phyloP scores from a whole-genome alignment of 2,888 invertebrate species.

The Chymomyza procnemis region DNA sequence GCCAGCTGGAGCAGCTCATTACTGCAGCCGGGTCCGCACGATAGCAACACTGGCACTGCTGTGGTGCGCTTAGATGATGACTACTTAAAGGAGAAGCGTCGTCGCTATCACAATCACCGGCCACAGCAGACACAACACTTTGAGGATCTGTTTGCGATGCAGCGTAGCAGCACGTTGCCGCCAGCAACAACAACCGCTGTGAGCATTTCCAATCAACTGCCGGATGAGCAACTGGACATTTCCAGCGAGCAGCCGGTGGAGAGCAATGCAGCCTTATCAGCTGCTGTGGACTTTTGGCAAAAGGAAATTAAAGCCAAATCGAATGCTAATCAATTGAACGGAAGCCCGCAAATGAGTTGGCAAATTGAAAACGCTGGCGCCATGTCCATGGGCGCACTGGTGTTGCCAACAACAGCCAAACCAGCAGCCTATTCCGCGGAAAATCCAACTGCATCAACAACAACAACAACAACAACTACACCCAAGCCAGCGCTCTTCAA shows the following conservation, averaged over 20 bases:
- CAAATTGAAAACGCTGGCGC: constrained; percentile 31
- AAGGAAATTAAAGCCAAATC: constrained; percentile 58
- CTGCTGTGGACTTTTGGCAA: constrained; percentile 53
- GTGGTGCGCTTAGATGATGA: constrained; percentile 66
- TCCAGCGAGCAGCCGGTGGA: constrained; percentile 38
- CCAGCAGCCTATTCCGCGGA: not conserved
- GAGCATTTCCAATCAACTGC: constrained; percentile 61
- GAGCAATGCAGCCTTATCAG: constrained; percentile 11
- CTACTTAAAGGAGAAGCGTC: constrained; percentile 70
- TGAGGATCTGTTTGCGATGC: constrained; percentile 71
- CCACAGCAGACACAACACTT: constrained; percentile 48
- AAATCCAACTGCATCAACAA: not conserved
- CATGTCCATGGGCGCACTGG: constrained; percentile 25
- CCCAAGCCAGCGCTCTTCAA: constrained; percentile 65
- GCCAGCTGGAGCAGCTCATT: constrained; percentile 53
- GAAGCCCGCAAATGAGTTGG: constrained; percentile 45
- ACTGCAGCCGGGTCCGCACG: constrained; percentile 65
- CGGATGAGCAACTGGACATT: constrained; percentile 65
- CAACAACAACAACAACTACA: constrained; percentile 31
- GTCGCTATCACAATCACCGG: constrained; percentile 58
- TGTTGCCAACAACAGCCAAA: not conserved
- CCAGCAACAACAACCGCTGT: constrained; percentile 26
- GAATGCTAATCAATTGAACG: constrained; percentile 37
- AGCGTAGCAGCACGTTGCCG: constrained; percentile 27
- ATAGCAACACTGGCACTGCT: constrained; percentile 28